These are phyloP conservation scores for Phyllostomus discolor DNA, from an alignment of 2,113 vertebrate genomes.

Conservation along the genomic window DNA sequence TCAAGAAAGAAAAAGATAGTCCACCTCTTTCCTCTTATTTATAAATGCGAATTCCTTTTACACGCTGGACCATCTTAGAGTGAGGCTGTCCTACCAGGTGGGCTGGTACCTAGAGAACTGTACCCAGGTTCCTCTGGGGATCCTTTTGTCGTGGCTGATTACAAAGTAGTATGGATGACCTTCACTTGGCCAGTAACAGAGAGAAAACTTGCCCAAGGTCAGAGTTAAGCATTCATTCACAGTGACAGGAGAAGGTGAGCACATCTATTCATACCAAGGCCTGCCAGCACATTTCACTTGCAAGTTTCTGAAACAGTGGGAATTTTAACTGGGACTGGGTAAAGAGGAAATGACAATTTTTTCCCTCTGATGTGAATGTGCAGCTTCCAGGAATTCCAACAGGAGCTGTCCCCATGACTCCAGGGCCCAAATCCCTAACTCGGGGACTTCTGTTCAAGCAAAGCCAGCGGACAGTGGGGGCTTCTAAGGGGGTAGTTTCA, in stretches of 20 bases:
- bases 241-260: not conserved
- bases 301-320: not conserved
- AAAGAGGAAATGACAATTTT: not conserved
- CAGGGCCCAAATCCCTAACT: not conserved
- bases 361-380: not conserved
- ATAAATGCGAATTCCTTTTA: not conserved
- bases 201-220: not conserved
- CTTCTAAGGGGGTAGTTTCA: not conserved
- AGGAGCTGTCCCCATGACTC: not conserved
- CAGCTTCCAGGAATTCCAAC: slow-evolving; percentile 43
- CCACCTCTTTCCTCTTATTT: not conserved
- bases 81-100: too few species aligned
- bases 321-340: not conserved
- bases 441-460: not conserved
- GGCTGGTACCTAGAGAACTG: not conserved
- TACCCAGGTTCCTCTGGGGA: not conserved
- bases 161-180: not conserved
- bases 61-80: not conserved
- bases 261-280: not conserved
- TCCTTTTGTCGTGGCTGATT: not conserved
- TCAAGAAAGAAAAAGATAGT: not conserved
- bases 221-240: not conserved
- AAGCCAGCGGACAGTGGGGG: not conserved
- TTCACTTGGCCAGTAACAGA: not conserved
- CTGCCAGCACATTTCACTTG: slow-evolving; percentile 4